Evolutionary conservation across 2,797 vertebrate species (phyloP), one percentile per base, ranked within the genome.

Genomic region (Echiichthys vipera): DNA sequence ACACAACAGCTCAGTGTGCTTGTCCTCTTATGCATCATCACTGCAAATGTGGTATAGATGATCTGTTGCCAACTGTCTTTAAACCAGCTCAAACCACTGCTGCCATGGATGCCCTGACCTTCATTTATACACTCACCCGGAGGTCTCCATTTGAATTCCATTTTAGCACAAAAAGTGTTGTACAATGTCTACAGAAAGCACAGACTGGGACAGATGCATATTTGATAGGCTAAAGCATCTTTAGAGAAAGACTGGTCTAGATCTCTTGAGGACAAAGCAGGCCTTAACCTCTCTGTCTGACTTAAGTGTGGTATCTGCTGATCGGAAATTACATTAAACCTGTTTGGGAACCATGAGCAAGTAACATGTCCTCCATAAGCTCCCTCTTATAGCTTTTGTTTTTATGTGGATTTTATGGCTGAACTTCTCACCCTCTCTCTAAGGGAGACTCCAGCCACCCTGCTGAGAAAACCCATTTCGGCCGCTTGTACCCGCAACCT

Each of bases 41-140:
- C 17, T 40, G 18, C 37, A 42, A 56, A 43, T 46, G 15, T 51
- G 37, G 32, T 39, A 20, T 34, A 30, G 9, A 70, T 55, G 12
- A 59, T 9, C 29, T 50, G 7, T 39, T 68, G 30, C 36, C 9
- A 24, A 12, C 25, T 58, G 30, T 39, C 11, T 76, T 68, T 57
- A 53, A 70, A 65, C 39, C 47, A 34, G 29, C 40, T 61, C 29
- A 18, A 32, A 14, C 24, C 54, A 37, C 40, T 24, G 20, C 11
- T 8, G 2, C 40, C 40, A 67, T 51, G 27, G 5, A 34, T 49
- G 37, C 15, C 20, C 34, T 32, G 20, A 43, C 18, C 49, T 34
- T 13, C 5, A 22, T 7, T 24, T 27, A 8, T 49, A 8, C 6
- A 15, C 49, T 30, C 15, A 57, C 5, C 24, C 40, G 36, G 22